Percentiles rank a stretch among this genome's conserved stretches.
Evolutionary conservation across 2,113 vertebrate genomes (phyloP).

Genomic region (Anarhynchus alexandrinus): DNA sequence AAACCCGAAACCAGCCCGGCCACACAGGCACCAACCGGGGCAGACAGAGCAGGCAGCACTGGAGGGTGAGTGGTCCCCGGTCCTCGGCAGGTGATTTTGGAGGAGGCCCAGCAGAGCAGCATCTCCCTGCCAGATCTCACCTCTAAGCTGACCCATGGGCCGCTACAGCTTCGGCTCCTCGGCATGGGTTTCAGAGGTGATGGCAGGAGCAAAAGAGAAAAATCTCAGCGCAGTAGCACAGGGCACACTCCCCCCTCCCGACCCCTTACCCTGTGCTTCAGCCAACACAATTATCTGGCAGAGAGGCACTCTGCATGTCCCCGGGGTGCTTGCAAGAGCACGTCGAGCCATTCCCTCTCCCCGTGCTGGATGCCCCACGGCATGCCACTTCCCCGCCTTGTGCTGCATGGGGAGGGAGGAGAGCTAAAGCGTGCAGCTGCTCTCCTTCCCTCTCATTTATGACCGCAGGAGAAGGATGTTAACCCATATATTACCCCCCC

Average conservation of each 20-base stretch:
- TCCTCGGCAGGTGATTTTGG: not conserved
- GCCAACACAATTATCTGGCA: not conserved
- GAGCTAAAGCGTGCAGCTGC: not conserved
- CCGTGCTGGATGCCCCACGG: too few species aligned
- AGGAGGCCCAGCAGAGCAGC: not conserved
- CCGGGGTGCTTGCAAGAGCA: not conserved
- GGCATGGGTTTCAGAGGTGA: not conserved
- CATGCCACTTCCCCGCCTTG: not conserved
- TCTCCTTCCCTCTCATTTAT: not conserved
- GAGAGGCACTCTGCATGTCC: not conserved
- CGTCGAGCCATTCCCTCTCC: not conserved
- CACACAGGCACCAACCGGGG: not conserved
- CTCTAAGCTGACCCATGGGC: not conserved
- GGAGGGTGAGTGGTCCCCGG: not conserved
- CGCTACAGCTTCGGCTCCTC: not conserved
- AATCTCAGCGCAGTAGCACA: fast-evolving
- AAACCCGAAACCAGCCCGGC: not conserved
- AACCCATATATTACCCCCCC: not conserved
- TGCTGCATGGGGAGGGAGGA: not conserved
- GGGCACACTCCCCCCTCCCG: not conserved
- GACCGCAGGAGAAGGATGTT: not conserved
- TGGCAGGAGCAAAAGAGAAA: not conserved
- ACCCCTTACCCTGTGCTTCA: not conserved
- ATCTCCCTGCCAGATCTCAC: not conserved
- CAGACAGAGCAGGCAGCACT: not conserved